phyloP scores from a whole-genome alignment of 2,888 invertebrate species.

The Cosmia pyralina region DNA sequence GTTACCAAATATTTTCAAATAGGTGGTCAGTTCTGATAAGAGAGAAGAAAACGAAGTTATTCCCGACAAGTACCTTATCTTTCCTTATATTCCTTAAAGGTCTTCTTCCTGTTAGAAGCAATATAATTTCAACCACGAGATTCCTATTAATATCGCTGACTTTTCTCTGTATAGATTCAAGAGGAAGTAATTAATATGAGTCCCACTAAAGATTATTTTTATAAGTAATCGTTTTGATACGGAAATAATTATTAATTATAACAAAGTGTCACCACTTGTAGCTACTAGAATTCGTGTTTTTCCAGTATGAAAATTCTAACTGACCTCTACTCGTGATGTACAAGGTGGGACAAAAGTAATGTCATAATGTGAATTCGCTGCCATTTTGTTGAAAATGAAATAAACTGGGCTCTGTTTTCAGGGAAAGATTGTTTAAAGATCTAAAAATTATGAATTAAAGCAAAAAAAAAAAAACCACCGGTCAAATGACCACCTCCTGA shows the following conservation, averaged over 20 bases:
- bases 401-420: no score
- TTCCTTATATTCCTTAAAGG: not conserved
- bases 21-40: not conserved
- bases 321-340: not conserved
- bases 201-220: not conserved
- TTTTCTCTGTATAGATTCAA: not conserved
- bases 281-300: not conserved
- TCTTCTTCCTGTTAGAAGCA: not conserved
- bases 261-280: not conserved
- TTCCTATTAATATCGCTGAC: not conserved
- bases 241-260: not conserved
- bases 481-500: no score
- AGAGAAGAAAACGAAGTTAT: not conserved
- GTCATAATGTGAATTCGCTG: no score
- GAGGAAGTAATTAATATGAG: not conserved
- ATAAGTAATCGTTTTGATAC: not conserved
- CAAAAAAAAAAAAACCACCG: no score
- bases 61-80: not conserved
- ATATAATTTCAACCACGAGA: not conserved
- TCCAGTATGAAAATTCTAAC: not conserved
- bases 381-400: no score
- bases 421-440: no score
- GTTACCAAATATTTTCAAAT: not conserved
- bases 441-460: no score
- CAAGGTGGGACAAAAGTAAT: no score